Conservation (phyloP, 2,888 invertebrate genomes). For the Drosophila ezoana region DNA sequence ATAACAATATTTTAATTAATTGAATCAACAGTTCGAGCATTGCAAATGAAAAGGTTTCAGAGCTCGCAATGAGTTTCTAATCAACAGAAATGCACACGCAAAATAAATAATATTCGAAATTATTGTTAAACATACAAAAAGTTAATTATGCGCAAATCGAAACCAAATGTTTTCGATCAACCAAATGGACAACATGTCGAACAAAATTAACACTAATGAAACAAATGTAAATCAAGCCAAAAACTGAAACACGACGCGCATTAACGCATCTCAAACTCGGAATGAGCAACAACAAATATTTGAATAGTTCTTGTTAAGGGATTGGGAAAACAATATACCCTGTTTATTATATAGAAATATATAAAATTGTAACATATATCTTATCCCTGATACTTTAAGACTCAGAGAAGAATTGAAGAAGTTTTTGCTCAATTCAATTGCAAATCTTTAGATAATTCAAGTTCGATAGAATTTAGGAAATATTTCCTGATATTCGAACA, state of each 20-base stretch:
- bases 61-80: slow-evolving; percentile 6
- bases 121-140: slow-evolving; percentile 31
- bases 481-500: no score
- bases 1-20: slow-evolving; percentile 10
- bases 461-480: no score
- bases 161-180: slow-evolving; percentile 81
- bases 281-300: neutral
- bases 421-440: no score
- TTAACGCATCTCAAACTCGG: slow-evolving; percentile 26
- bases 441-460: no score
- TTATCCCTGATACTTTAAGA: no score
- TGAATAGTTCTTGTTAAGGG: neutral
- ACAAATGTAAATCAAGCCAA: slow-evolving; percentile 52
- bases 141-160: slow-evolving; percentile 79
- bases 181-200: slow-evolving; percentile 52
- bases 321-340: neutral
- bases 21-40: slow-evolving; percentile 15
- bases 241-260: slow-evolving; percentile 54
- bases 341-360: neutral
- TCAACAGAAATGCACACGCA: slow-evolving; percentile 1
- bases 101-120: slow-evolving; percentile 3
- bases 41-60: neutral
- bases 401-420: no score
- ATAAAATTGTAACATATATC: no score
- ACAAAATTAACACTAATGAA: slow-evolving; percentile 59